Evolutionary conservation across 2,797 vertebrate species (phyloP).

Genomic region (Meda fulgida): DNA sequence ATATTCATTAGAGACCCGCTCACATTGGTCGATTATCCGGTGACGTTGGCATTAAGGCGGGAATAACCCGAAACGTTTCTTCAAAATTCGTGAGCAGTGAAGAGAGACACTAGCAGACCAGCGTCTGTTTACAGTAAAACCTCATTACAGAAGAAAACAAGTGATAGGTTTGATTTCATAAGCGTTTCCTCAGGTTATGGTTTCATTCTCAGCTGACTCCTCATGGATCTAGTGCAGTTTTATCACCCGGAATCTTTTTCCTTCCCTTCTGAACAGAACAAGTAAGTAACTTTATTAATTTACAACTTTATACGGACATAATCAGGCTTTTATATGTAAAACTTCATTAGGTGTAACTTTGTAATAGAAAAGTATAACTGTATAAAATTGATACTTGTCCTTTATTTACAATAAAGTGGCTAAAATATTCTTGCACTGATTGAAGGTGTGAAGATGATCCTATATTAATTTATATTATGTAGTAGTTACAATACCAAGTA

Average conservation of each 20-base stretch:
- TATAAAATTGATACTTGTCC: background rate
- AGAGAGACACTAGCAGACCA: background rate
- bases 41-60: background rate
- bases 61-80: background rate
- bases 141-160: background rate
- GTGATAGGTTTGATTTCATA: background rate
- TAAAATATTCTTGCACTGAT: background rate
- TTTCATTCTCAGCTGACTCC: constrained; percentile 65
- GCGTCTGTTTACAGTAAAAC: background rate
- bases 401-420: background rate
- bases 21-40: background rate
- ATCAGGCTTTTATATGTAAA: background rate
- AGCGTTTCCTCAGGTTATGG: constrained; percentile 17
- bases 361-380: background rate
- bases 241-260: constrained; percentile 85
- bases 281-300: constrained; percentile 76
- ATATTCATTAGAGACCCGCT: background rate
- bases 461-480: background rate
- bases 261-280: constrained; percentile 83
- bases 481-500: background rate
- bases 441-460: background rate
- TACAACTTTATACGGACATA: background rate
- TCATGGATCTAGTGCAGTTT: constrained; percentile 90
- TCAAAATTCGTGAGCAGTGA: background rate
- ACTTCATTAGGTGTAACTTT: background rate